phyloP scores from a whole-genome alignment of 2,113 vertebrate genomes.

The Gasterosteus aculeatus region DNA sequence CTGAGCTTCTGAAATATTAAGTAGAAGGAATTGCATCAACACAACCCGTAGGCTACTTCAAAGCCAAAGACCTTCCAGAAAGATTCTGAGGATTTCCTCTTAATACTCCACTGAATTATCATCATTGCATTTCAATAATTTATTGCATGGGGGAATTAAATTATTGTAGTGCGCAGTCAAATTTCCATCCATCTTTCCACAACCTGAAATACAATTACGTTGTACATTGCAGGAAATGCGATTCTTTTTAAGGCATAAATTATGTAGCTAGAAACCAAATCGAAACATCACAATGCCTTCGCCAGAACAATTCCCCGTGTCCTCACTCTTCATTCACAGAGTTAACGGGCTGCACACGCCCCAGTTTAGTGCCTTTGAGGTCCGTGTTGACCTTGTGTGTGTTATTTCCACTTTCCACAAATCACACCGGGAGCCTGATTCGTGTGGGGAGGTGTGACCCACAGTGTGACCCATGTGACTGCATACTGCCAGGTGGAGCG shows the following conservation, averaged over 20 bases:
- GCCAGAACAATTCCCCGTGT: conserved; percentile 23
- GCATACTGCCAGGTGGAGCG: conserved; percentile 65
- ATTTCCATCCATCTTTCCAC: conserved; percentile 23
- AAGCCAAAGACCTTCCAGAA: conserved; percentile 27
- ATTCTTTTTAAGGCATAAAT: conserved; percentile 19
- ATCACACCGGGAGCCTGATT: conserved; percentile 40
- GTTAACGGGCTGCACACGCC: conserved; percentile 53
- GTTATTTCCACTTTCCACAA: conserved; percentile 36
- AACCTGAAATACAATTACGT: conserved; percentile 4
- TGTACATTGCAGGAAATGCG: conserved; percentile 8
- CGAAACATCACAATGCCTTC: neutral
- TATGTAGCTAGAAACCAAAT: neutral
- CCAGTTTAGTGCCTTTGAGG: conserved; percentile 68
- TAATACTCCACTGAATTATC: neutral
- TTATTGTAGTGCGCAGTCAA: conserved; percentile 8
- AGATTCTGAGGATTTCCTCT: conserved; percentile 8
- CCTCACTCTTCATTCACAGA: conserved; percentile 41
- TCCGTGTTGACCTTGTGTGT: conserved; percentile 50
- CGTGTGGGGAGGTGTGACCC: conserved; percentile 60
- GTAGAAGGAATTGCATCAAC: conserved; percentile 52
- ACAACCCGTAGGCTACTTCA: conserved; percentile 24
- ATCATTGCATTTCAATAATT: conserved; percentile 21
- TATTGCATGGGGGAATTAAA: conserved; percentile 1
- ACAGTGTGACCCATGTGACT: conserved; percentile 55
- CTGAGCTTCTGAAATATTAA: conserved; percentile 68